Evolutionary conservation across 2,113 vertebrate genomes (phyloP).

Genomic region (Spermophilus dauricus): DNA sequence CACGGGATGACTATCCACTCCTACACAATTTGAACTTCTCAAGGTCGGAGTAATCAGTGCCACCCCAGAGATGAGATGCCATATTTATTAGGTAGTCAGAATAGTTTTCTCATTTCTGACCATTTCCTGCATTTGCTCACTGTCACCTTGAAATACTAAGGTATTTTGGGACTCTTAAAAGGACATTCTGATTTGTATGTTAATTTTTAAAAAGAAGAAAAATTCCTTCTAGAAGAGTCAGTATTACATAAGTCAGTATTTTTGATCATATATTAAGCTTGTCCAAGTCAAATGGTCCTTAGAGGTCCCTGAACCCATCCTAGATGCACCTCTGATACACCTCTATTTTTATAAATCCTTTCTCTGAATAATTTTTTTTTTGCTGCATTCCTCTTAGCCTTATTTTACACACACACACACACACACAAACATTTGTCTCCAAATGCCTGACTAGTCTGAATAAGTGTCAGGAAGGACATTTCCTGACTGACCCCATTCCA

Average conservation of each 20-base stretch:
- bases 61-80: neutral
- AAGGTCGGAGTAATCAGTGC: neutral
- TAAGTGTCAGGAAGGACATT: neutral
- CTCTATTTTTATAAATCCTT: neutral
- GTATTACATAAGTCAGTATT: neutral
- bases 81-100: neutral
- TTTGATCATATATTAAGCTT: neutral
- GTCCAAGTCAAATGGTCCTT: neutral
- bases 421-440: no score
- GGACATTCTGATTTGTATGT: neutral
- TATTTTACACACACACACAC: neutral
- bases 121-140: neutral
- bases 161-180: neutral
- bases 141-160: slow-evolving; percentile 13
- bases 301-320: neutral
- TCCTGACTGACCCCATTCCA: neutral
- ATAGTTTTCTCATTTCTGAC: neutral
- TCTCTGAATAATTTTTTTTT: neutral
- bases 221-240: neutral
- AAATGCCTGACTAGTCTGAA: neutral
- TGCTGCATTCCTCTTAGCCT: neutral
- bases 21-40: neutral
- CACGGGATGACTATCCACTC: neutral
- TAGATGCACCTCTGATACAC: neutral
- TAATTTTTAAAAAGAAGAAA: neutral